Conservation (phyloP, 2,888 invertebrate species). For the Philhelius pedissequus region DNA sequence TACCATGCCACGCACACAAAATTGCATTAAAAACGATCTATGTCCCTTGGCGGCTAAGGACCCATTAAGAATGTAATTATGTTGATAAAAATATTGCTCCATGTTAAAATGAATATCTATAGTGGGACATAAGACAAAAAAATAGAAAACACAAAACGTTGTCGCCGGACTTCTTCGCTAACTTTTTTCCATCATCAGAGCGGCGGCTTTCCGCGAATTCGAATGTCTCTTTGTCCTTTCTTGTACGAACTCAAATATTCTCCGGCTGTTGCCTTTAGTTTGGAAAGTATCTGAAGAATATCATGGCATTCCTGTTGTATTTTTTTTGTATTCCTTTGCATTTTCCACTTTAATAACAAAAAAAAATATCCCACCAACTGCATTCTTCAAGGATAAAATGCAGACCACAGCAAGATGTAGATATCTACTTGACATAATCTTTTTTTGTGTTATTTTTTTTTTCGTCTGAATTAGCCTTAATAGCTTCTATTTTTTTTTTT, state of each 20-base stretch:
- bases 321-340: background rate
- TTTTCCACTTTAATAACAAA: constrained; percentile 47
- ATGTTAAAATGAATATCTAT: background rate
- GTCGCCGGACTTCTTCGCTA: background rate
- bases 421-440: constrained; percentile 49
- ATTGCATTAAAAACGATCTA: background rate
- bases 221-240: constrained; percentile 4
- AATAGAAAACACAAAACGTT: background rate
- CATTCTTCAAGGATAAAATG: constrained; percentile 51
- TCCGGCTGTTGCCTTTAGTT: constrained; percentile 38
- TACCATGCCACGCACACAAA: background rate
- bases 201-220: constrained; percentile 16
- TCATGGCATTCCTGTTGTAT: constrained; percentile 10
- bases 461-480: constrained; percentile 64
- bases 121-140: background rate
- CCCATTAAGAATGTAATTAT: constrained; percentile 48
- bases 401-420: constrained; percentile 52
- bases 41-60: constrained; percentile 18
- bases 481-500: too few species aligned
- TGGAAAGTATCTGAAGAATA: constrained; percentile 36
- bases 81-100: constrained; percentile 40
- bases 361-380: constrained; percentile 27
- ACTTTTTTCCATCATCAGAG: background rate
- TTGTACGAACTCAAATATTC: constrained; percentile 32
- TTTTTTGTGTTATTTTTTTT: background rate